Conservation (phyloP, 2,797 vertebrate species). For the Ptychobarbus kaznakovi region DNA sequence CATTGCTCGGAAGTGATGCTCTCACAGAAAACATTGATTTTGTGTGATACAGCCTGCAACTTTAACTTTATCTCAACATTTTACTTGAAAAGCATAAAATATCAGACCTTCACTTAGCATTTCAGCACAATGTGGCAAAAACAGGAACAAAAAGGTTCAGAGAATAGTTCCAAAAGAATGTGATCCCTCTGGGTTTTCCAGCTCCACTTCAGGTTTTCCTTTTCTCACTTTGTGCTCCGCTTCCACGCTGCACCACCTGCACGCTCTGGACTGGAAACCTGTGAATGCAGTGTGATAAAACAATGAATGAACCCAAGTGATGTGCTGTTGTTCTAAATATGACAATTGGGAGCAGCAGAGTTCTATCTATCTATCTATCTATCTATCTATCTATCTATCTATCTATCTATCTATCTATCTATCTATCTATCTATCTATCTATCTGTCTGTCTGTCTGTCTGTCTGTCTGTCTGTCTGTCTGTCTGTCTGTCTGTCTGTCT, state of each 20-base stretch:
- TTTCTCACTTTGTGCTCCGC: not conserved
- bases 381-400: too few relatives aligned
- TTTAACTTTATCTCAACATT: constrained; percentile 27
- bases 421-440: too few relatives aligned
- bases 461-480: not conserved
- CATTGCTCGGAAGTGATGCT: constrained; percentile 19
- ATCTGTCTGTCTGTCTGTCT: too few relatives aligned
- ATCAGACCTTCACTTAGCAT: constrained; percentile 20
- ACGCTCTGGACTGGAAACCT: not conserved
- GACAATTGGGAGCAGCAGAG: not conserved
- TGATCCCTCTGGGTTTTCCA: not conserved
- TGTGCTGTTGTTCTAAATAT: not conserved
- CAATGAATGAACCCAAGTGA: not conserved
- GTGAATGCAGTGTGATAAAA: not conserved
- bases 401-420: too few relatives aligned
- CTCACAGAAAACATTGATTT: not conserved
- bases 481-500: too few relatives aligned
- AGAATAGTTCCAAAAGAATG: not conserved
- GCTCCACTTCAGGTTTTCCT: not conserved
- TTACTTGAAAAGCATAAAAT: constrained; percentile 41
- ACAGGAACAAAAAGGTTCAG: not conserved
- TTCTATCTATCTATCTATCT: too few relatives aligned
- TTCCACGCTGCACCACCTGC: not conserved
- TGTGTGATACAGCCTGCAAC: not conserved
- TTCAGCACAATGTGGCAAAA: not conserved